Base-by-base conservation (phyloP, 2,797 vertebrate genomes). In the Podarcis lilfordi region DNA sequence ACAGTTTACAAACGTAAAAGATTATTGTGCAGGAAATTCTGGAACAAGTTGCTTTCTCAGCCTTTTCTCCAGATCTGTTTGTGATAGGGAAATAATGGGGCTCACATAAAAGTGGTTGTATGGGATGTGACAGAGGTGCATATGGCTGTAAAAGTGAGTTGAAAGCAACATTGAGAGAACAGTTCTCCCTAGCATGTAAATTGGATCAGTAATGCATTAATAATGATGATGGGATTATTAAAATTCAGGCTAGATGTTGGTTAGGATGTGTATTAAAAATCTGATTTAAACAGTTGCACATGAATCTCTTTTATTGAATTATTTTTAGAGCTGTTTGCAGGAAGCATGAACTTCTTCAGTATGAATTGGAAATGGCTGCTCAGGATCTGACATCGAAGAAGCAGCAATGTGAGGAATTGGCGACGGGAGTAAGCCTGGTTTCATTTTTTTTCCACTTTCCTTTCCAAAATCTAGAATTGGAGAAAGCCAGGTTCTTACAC, bases 341-440 rank as follows among this genome's bases (percentile, higher is more conserved):
- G 94, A 99, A 99, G 93, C 98, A 99, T 3, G 98, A 99, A 95
- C 97, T 99, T 90, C 97, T 98, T 95, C 98, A 99, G 89, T 99
- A 98, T 92, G 99, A 99, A 89, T 97, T 99, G 91, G 99, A 99
- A 96, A 97, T 97, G 95, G 97, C 97, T n/a, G 97, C 97, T 19
- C 98, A 98, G 92, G 98, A 99, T 95, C 96, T 99, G 76, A 94
- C 97, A 82, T 98, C 97, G 68, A 99, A 99, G 97, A 99, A 99
- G 94, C 98, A 99, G 95, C 98, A 99, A 89, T 97, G 97, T n/a
- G 98, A 99, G 93, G 99, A 99, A 94, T 96, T 99, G 93, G 97
- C 98, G 89, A 99, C 98, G 25, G 98, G 99, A 97, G 99, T 98
- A 96, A 97, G 95, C 95, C 80, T 83, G 23, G 25, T 66, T 29